phyloP scores from a whole-genome alignment of 1,140 invertebrate genomes.

The Helicoverpa zea region DNA sequence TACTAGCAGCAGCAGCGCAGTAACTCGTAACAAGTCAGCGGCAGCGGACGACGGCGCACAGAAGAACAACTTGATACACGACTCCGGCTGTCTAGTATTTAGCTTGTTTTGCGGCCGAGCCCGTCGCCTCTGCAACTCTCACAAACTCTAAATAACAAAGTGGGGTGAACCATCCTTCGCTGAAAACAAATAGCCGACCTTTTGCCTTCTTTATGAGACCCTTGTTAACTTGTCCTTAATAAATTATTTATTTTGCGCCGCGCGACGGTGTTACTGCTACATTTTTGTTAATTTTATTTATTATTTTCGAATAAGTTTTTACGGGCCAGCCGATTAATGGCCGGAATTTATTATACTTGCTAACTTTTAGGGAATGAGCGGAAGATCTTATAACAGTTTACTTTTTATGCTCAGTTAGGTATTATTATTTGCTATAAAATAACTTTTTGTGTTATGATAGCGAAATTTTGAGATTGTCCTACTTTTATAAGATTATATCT shows the following conservation, averaged over 20 bases:
- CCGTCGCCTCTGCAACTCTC: constrained; percentile 62
- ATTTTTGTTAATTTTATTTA: constrained; percentile 74
- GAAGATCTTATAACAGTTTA: constrained; percentile 39
- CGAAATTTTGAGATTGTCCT: neutral
- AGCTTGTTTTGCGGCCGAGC: constrained; percentile 65
- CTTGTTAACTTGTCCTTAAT: constrained; percentile 86
- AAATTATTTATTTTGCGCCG: constrained; percentile 83
- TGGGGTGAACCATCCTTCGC: constrained; percentile 73
- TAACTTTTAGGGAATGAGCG: constrained; percentile 45
- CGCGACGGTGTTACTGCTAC: constrained; percentile 57
- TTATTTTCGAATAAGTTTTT: constrained; percentile 73
- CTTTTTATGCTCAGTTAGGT: constrained; percentile 10
- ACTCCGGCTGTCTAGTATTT: constrained; percentile 59
- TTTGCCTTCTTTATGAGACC: constrained; percentile 85
- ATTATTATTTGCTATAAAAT: constrained; percentile 30
- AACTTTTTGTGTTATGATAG: constrained; percentile 6
- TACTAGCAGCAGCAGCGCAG: constrained; percentile 1
- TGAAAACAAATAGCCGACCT: constrained; percentile 85
- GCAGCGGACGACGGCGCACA: constrained; percentile 18
- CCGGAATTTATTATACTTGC: constrained; percentile 56
- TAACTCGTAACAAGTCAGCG: constrained; percentile 35
- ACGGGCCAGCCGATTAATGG: constrained; percentile 55
- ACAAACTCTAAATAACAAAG: constrained; percentile 77
- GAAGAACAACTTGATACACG: constrained; percentile 50
- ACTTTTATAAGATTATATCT: neutral